phyloP scores from a whole-genome alignment of 1,140 invertebrate genomes.

The Leptopilina clavipes region DNA sequence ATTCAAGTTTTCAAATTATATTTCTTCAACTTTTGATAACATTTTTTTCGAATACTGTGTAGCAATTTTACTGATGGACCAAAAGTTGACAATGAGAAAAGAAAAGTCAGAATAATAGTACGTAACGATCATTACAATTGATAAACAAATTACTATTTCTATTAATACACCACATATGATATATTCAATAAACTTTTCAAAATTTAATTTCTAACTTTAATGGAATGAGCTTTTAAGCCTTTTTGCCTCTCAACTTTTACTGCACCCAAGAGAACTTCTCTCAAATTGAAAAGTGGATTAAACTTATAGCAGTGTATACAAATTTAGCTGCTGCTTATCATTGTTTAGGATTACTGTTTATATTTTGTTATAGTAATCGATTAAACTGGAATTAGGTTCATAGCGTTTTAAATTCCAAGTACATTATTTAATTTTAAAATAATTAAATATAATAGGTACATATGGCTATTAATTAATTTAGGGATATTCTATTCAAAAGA shows the following conservation, averaged over 20 bases:
- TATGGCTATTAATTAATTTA: too few species aligned
- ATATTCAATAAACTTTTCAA: not conserved
- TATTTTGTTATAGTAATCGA: not conserved
- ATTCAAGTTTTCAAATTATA: constrained; percentile 14
- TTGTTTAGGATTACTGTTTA: not conserved
- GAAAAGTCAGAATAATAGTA: too few species aligned
- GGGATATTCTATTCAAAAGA: too few species aligned
- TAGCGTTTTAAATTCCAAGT: too few species aligned
- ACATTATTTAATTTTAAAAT: too few species aligned
- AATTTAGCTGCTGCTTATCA: not conserved
- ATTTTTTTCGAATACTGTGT: not conserved
- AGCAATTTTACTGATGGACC: too few species aligned
- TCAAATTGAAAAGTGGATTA: not conserved
- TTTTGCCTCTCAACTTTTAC: not conserved
- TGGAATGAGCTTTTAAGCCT: not conserved
- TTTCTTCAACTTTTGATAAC: not conserved
- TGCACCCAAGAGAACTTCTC: not conserved
- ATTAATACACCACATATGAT: not conserved
- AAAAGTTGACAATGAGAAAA: too few species aligned
- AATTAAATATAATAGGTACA: too few species aligned
- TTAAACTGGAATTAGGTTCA: not conserved
- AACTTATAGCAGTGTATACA: not conserved
- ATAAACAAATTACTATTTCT: too few species aligned
- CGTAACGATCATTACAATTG: too few species aligned
- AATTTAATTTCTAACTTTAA: not conserved